These are phyloP conservation scores for Heterochromis multidens DNA, from an alignment of 2,113 vertebrate species.

Conservation along the genomic window DNA sequence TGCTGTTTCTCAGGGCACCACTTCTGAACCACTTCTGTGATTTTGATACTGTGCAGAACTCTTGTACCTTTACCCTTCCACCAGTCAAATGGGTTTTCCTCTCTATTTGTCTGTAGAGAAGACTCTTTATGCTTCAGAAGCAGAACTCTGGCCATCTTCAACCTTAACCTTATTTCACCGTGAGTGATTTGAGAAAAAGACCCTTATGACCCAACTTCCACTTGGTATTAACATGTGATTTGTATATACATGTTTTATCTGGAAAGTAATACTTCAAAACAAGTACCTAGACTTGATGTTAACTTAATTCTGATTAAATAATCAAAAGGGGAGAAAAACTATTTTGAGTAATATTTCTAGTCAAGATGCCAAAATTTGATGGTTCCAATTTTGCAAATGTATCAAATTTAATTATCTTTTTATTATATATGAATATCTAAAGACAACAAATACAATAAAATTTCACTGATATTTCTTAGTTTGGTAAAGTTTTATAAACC, in stretches of 20 bases:
- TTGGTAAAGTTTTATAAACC: too few species aligned
- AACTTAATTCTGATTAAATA: too few species aligned
- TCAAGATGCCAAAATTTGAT: too few species aligned
- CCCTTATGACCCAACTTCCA: neutral
- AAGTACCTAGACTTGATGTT: too few species aligned
- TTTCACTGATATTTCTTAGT: too few species aligned
- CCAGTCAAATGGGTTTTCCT: neutral
- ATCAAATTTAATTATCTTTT: too few species aligned
- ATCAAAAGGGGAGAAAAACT: too few species aligned
- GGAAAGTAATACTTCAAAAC: too few species aligned
- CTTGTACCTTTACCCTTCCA: neutral
- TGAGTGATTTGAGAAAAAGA: neutral
- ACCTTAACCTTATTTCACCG: neutral
- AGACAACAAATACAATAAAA: too few species aligned
- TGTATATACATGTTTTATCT: neutral
- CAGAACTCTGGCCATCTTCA: neutral
- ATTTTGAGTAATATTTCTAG: too few species aligned
- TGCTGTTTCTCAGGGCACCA: conserved; percentile 66
- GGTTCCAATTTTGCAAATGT: too few species aligned
- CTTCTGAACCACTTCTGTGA: conserved; percentile 52
- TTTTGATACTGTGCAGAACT: neutral
- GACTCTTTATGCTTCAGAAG: neutral
- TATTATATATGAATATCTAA: too few species aligned
- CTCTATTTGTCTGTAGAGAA: neutral
- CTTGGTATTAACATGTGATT: neutral